Conservation (phyloP, 2,888 invertebrate species). For the Callyntrura guangdongensis region DNA sequence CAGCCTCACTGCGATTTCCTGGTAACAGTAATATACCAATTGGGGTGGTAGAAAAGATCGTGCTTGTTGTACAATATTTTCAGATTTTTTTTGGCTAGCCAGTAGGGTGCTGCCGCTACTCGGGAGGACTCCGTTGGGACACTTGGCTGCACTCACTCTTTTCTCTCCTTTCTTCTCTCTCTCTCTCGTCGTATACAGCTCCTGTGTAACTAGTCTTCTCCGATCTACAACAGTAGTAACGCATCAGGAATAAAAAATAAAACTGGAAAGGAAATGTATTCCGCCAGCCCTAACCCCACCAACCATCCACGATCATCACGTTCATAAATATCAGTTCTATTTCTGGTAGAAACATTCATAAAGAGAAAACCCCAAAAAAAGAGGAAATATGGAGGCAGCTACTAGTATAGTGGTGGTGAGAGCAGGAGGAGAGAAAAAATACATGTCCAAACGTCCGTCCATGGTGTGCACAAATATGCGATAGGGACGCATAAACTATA, state of each 20-base stretch:
- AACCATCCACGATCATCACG: conserved; percentile 44
- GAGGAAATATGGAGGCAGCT: not conserved
- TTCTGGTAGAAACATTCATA: conserved; percentile 51
- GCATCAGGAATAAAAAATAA: conserved; percentile 2
- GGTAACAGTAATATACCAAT: not conserved
- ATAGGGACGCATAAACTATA: no score
- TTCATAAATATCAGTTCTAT: conserved; percentile 50
- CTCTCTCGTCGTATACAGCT: no score
- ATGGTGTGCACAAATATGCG: conserved; percentile 45
- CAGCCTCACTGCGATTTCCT: no score
- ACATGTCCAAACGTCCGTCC: conserved; percentile 37
- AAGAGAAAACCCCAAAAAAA: no score
- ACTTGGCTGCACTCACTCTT: conserved; percentile 58
- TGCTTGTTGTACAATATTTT: conserved; percentile 47
- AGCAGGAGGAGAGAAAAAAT: conserved; percentile 34
- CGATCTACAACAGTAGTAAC: not conserved
- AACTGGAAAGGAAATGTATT: not conserved
- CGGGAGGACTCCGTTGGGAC: conserved; percentile 64
- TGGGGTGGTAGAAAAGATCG: not conserved
- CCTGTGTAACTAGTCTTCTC: no score
- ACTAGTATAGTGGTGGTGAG: not conserved
- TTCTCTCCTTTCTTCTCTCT: not conserved
- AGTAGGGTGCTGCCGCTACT: conserved; percentile 59
- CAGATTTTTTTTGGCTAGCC: conserved; percentile 29
- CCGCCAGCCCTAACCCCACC: not conserved